Evolutionary conservation across 1,140 invertebrate species (phyloP).

Genomic region (Aphaenogaster ashmeadi): DNA sequence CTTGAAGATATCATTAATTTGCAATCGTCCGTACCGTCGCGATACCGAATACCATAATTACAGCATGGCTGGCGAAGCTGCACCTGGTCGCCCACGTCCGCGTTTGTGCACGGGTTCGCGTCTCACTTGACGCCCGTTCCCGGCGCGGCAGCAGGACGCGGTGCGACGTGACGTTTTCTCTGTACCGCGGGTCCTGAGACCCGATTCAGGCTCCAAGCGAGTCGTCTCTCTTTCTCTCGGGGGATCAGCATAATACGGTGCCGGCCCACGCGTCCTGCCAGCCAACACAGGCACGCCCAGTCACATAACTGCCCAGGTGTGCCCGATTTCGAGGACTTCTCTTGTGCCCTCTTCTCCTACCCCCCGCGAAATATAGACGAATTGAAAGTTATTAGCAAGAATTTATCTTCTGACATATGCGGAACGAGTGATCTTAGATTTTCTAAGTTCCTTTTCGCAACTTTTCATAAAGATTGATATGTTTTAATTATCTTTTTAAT

Average conservation of each 20-base stretch:
- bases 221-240: slow-evolving; percentile 60
- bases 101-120: slow-evolving; percentile 49
- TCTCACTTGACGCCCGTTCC: slow-evolving; percentile 76
- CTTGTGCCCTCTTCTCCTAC: background rate
- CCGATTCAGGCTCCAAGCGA: slow-evolving; percentile 67
- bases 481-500: background rate
- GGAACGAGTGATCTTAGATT: background rate
- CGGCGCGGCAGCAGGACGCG: slow-evolving; percentile 69
- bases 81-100: slow-evolving; percentile 74
- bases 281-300: slow-evolving; percentile 79
- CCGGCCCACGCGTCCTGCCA: slow-evolving; percentile 77
- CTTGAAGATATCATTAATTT: slow-evolving; percentile 6
- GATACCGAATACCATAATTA: slow-evolving; percentile 52
- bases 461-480: background rate
- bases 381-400: slow-evolving; percentile 13
- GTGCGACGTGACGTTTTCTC: slow-evolving; percentile 70
- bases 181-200: slow-evolving; percentile 61
- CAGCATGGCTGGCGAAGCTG: slow-evolving; percentile 65
- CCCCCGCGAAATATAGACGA: slow-evolving; percentile 4
- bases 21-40: background rate
- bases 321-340: slow-evolving; percentile 74
- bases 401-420: background rate
- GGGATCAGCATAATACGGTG: slow-evolving; percentile 80
- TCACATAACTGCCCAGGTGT: slow-evolving; percentile 78
- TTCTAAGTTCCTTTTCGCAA: background rate